Percentiles rank a stretch among this genome's conserved stretches.
Conservation (phyloP, 2,888 invertebrate genomes). For the Ecliptopera silaceata region DNA sequence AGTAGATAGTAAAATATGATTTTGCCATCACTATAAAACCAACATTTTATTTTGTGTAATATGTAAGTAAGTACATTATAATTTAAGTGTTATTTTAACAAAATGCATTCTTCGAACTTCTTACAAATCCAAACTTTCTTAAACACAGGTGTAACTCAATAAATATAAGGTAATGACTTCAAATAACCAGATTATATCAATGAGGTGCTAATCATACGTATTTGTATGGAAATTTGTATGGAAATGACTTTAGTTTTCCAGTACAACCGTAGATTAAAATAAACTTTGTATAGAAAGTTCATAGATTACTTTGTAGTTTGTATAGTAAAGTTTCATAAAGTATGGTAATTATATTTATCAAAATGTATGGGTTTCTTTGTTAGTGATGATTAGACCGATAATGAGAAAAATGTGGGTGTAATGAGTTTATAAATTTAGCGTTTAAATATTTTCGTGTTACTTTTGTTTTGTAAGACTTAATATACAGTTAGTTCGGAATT, state of each 20-base stretch:
- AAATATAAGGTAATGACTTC: slow-evolving; percentile 35
- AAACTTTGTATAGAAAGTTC: slow-evolving; percentile 11
- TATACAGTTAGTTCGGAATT: too few species aligned
- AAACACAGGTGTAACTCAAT: slow-evolving; percentile 33
- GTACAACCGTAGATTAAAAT: slow-evolving; percentile 2
- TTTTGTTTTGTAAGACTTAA: not conserved
- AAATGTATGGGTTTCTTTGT: slow-evolving; percentile 27
- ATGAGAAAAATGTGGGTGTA: slow-evolving; percentile 7
- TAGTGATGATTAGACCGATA: slow-evolving; percentile 21
- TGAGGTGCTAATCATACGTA: slow-evolving; percentile 38
- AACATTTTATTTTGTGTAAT: too few species aligned
- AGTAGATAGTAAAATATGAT: too few species aligned
- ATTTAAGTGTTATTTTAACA: not conserved
- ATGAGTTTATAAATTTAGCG: slow-evolving; percentile 7
- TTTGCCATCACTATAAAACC: too few species aligned
- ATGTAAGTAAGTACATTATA: not conserved
- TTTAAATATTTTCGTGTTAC: not conserved
- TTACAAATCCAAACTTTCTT: slow-evolving; percentile 16
- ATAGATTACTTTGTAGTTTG: slow-evolving; percentile 5
- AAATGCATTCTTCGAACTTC: slow-evolving; percentile 13
- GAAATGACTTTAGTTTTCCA: slow-evolving; percentile 24
- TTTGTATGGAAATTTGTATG: slow-evolving; percentile 36
- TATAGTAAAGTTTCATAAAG: slow-evolving; percentile 3
- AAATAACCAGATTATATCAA: slow-evolving; percentile 39
- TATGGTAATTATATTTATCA: slow-evolving; percentile 26